Conservation (phyloP, 2,888 invertebrate species). For the Lepidocyrtinus sp. region DNA sequence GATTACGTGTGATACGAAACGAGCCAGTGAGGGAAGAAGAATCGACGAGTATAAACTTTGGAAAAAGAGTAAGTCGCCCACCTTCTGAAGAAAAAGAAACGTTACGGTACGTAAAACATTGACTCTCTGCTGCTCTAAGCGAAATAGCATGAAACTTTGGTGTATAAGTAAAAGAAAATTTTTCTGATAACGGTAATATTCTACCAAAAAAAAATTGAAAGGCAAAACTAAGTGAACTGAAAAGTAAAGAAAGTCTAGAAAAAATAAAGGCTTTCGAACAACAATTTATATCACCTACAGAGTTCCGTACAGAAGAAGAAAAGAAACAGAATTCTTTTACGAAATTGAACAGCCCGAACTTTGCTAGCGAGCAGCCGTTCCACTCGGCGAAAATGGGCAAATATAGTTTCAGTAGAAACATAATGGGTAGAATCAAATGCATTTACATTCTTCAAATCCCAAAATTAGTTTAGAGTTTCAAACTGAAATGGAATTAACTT, state of each 20-base stretch:
- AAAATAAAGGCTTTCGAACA: not conserved
- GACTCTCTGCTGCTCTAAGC: not conserved
- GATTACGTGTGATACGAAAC: slow-evolving; percentile 59
- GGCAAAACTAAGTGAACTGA: not conserved
- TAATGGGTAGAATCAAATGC: too few relatives aligned
- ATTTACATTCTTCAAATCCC: too few relatives aligned
- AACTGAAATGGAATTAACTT: too few relatives aligned
- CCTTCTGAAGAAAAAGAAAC: not conserved
- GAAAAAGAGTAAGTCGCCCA: not conserved
- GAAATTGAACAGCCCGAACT: not conserved
- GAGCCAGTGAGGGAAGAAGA: slow-evolving; percentile 35
- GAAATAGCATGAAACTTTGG: not conserved
- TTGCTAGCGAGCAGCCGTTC: not conserved
- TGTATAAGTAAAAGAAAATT: slow-evolving; percentile 5
- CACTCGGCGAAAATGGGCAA: not conserved
- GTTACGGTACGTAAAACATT: not conserved
- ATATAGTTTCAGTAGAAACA: too few relatives aligned
- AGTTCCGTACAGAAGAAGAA: not conserved
- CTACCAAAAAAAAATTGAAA: not conserved
- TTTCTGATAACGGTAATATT: slow-evolving; percentile 29
- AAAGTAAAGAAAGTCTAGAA: not conserved
- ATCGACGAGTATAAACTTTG: not conserved
- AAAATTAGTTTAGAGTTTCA: too few relatives aligned
- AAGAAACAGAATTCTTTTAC: not conserved
- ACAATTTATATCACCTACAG: not conserved